Conservation (phyloP, 2,888 invertebrate species). For the Pocota personata region DNA sequence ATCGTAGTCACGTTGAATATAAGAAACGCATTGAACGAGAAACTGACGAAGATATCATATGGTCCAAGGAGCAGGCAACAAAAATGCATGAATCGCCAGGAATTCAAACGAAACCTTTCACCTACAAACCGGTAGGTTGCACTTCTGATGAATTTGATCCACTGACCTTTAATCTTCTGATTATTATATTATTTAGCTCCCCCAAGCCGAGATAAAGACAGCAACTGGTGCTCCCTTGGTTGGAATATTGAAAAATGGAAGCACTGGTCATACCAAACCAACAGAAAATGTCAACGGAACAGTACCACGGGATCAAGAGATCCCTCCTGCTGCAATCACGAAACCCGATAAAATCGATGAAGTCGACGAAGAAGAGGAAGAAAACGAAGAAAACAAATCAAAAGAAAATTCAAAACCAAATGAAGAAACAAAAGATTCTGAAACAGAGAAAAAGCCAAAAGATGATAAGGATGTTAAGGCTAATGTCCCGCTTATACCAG, state of each 20-base stretch:
- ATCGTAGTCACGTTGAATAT: slow-evolving; percentile 89
- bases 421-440: background rate
- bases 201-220: slow-evolving; percentile 80
- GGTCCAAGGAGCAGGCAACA: slow-evolving; percentile 89
- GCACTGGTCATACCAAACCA: slow-evolving; percentile 73
- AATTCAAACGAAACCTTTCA: slow-evolving; percentile 80
- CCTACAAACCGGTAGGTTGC: slow-evolving; percentile 84
- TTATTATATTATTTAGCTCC: slow-evolving; percentile 76
- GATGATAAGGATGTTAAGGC: slow-evolving; percentile 41
- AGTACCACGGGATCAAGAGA: slow-evolving; percentile 55
- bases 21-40: slow-evolving; percentile 89
- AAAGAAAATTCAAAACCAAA: background rate
- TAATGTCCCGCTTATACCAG: slow-evolving; percentile 77
- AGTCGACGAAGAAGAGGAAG: slow-evolving; percentile 79
- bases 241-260: slow-evolving; percentile 82
- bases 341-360: slow-evolving; percentile 76
- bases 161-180: no score
- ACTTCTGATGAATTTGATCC: background rate
- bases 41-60: slow-evolving; percentile 89
- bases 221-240: slow-evolving; percentile 80
- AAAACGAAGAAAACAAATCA: slow-evolving; percentile 51
- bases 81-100: slow-evolving; percentile 86
- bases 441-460: slow-evolving; percentile 14
- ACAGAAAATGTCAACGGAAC: slow-evolving; percentile 58
- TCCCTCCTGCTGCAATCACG: background rate